Percentiles rank a stretch among this genome's conserved stretches.
phyloP scores from a whole-genome alignment of 2,797 vertebrate species.

The Phyllotis vaccarum region DNA sequence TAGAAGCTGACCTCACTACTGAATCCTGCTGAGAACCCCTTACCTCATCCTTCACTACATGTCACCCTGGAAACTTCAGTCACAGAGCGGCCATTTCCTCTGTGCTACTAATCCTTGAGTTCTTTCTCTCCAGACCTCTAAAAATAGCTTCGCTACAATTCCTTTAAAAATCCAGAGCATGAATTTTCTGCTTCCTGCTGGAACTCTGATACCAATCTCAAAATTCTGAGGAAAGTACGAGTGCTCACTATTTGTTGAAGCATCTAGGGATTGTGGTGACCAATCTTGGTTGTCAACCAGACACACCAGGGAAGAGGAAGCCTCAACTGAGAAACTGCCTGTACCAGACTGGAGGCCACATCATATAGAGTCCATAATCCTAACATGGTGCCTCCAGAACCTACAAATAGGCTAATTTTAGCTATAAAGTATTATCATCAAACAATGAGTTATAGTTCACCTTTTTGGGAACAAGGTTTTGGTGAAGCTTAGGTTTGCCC shows the following conservation, averaged over 20 bases:
- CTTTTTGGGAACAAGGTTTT: neutral
- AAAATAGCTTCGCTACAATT: slow-evolving; percentile 1
- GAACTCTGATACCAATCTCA: neutral
- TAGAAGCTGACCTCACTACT: neutral
- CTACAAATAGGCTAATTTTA: neutral
- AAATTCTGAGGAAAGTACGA: slow-evolving; percentile 2
- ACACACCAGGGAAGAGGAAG: neutral
- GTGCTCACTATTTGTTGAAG: neutral
- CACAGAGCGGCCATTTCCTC: neutral
- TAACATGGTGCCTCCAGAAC: neutral
- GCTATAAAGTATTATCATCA: neutral
- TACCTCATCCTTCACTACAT: neutral
- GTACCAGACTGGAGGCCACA: neutral
- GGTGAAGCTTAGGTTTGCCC: neutral
- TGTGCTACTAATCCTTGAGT: neutral
- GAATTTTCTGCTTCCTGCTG: neutral
- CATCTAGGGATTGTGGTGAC: neutral
- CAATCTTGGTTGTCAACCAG: neutral
- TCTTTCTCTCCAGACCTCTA: neutral
- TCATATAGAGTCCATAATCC: neutral
- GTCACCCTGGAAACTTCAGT: neutral
- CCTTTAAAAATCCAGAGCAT: neutral
- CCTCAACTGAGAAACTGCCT: neutral
- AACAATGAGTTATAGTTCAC: neutral
- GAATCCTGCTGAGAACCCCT: neutral